Conservation (phyloP, 1,140 invertebrate genomes). For the Hylaeus anthracinus region DNA sequence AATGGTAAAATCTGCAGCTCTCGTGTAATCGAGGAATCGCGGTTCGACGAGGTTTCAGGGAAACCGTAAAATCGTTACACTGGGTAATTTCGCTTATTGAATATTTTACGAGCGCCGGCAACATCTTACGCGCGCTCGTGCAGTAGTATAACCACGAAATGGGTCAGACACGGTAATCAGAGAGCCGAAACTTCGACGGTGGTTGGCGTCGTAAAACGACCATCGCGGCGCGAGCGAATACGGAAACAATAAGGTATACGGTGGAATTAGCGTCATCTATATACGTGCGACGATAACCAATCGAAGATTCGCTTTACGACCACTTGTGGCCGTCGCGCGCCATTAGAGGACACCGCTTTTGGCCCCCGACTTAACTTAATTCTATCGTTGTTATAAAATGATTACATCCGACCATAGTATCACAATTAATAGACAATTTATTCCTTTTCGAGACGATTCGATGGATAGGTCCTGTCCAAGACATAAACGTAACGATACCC, state of each 20-base stretch:
- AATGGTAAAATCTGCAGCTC: too few species aligned
- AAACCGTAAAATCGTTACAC: conserved; percentile 41
- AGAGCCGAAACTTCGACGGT: neutral
- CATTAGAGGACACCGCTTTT: neutral
- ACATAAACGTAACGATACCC: too few species aligned
- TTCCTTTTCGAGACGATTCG: too few species aligned
- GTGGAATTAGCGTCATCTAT: neutral
- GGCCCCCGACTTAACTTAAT: too few species aligned
- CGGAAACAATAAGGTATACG: conserved; percentile 20
- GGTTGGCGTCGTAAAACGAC: conserved; percentile 21
- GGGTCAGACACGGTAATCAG: conserved; percentile 35
- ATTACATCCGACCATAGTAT: too few species aligned
- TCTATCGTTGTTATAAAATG: too few species aligned
- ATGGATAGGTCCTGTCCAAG: too few species aligned
- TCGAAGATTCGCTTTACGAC: neutral
- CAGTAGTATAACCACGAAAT: conserved; percentile 35
- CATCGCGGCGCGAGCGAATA: neutral
- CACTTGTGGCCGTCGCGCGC: neutral
- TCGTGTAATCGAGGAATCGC: conserved; percentile 25
- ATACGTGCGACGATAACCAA: neutral
- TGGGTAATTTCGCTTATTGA: conserved; percentile 41
- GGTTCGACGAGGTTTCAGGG: neutral
- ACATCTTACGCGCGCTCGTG: conserved; percentile 14
- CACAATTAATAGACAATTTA: too few species aligned
- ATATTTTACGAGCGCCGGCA: conserved; percentile 41